Percentiles rank a stretch among this genome's conserved stretches.
phyloP scores from a whole-genome alignment of 2,113 vertebrate genomes.

The Pseudopodoces humilis region DNA sequence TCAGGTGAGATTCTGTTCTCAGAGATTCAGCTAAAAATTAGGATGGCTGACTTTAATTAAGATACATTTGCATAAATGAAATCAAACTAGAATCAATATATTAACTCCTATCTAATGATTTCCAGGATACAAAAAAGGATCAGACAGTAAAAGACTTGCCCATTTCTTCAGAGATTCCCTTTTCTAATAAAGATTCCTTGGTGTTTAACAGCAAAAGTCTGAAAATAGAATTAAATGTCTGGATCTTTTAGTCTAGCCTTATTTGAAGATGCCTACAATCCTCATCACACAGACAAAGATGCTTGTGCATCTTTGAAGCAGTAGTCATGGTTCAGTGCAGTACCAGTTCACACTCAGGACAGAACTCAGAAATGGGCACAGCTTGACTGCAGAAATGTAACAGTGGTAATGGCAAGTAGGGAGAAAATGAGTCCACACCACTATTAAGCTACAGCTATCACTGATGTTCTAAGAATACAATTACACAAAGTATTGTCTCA shows the following conservation, averaged over 20 bases:
- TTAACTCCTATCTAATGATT: not conserved
- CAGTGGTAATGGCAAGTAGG: not conserved
- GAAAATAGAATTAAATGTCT: not conserved
- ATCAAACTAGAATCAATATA: not conserved
- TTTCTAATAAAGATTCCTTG: not conserved
- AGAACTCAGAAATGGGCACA: not conserved
- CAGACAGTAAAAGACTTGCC: not conserved
- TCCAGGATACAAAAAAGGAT: not conserved
- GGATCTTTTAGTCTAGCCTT: not conserved
- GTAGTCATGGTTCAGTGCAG: not conserved
- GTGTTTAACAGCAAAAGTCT: not conserved
- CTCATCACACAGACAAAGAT: not conserved
- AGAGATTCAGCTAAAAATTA: not conserved
- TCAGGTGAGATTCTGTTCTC: not conserved
- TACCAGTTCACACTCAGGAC: not conserved
- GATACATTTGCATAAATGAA: not conserved
- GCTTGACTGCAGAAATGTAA: not conserved
- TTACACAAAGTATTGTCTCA: not conserved
- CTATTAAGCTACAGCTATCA: not conserved
- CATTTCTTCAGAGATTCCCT: not conserved
- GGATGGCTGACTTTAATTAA: not conserved
- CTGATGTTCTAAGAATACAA: not conserved
- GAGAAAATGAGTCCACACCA: not conserved
- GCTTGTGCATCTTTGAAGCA: not conserved
- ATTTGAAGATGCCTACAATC: not conserved